Base-by-base conservation (phyloP, 1,140 invertebrate species). In the Ceratina japonica region DNA sequence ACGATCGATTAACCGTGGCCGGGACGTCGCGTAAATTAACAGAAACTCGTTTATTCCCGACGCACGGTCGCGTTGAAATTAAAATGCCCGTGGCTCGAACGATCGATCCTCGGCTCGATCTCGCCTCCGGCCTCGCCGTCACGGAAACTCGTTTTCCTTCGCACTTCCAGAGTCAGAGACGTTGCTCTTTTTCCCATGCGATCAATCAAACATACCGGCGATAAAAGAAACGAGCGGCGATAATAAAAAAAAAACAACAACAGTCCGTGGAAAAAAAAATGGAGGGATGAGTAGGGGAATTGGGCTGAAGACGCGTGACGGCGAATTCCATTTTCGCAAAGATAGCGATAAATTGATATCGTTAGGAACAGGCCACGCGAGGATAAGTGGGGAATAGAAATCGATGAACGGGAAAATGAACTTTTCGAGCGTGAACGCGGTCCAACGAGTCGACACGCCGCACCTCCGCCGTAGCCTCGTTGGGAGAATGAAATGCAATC, bases 401-500 rank as follows among this genome's bases (percentile, higher is more conserved):
- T 72, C 75, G 75, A 78, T 72, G 75, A 64, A 78, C 75, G 69
- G 59, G 75, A 78, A 78, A 78, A 78, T 78, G 75, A 78, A 78
- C 75, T 78, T 71, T 78, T 64, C 75, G 68, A 78, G 69, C 75
- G 68, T 72, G 59, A 78, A 54, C 75, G 51, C 27, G 56, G 31
- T 20, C 31, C 7, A 18, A 49, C n/a, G 15, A 10, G 37, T 44
- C 37, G 37, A 44, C 37, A 44, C 37, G 37, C 37, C 37, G 37
- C 37, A 44, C 37, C 37, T 44, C 37, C 5, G 27, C 49, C n/a
- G 13, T 18, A 5, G 31, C 18, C 8, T 15, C 54, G 58, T 52
- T 52, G 68, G 49, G 61, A n/a, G n/a, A 78, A 72, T 59, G 75
- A 72, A 78, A 78, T 51, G 69, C 75, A 78, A 72, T 78, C 75